Percentiles rank a stretch among this genome's conserved stretches.
phyloP scores from a whole-genome alignment of 2,888 invertebrate genomes.

The Slavum lentiscoides region DNA sequence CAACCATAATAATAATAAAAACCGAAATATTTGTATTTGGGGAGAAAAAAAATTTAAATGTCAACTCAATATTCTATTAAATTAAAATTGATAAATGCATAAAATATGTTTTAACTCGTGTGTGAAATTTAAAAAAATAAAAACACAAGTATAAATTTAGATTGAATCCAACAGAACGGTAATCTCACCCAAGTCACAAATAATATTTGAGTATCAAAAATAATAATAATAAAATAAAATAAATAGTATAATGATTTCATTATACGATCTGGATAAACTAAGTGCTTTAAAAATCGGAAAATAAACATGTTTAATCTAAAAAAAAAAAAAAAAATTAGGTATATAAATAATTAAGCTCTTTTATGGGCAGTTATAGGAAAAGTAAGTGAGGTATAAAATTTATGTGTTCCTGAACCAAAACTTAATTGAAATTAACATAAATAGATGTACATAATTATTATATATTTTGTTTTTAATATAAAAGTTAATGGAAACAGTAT shows the following conservation, averaged over 20 bases:
- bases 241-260: conserved; percentile 32
- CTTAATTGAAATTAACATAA: conserved; percentile 46
- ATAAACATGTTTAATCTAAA: conserved; percentile 1
- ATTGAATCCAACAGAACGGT: conserved; percentile 24
- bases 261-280: conserved; percentile 23
- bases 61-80: conserved; percentile 25
- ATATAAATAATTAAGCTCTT: conserved; percentile 29
- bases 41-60: conserved; percentile 17
- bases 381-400: conserved; percentile 49
- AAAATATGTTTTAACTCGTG: background rate
- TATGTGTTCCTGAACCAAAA: conserved; percentile 44
- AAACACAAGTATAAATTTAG: conserved; percentile 18
- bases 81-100: conserved; percentile 20
- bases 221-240: conserved; percentile 31
- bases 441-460: conserved; percentile 16
- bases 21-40: conserved; percentile 13
- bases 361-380: conserved; percentile 44
- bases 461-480: conserved; percentile 38
- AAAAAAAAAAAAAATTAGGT: conserved; percentile 8
- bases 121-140: conserved; percentile 29
- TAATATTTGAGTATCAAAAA: conserved; percentile 30
- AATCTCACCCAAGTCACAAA: conserved; percentile 42
- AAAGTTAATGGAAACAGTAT: conserved; percentile 39
- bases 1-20: conserved; percentile 13
- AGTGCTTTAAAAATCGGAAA: conserved; percentile 30